phyloP scores from a whole-genome alignment of 1,140 invertebrate genomes.

The Drosophila carrolli region DNA sequence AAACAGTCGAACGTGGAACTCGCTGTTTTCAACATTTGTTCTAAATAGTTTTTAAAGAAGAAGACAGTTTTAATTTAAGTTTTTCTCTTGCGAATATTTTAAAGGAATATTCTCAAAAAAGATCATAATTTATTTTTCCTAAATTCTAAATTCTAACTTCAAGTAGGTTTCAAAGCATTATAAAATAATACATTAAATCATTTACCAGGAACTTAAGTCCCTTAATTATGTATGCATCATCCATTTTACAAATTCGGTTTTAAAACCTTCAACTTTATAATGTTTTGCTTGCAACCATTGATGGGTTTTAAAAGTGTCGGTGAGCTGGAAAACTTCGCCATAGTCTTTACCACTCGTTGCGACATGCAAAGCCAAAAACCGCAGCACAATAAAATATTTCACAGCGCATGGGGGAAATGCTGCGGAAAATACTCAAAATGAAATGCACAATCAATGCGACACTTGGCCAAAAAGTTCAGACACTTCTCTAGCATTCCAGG shows the following conservation, averaged over 20 bases:
- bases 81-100: too few species aligned
- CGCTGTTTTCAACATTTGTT: too few species aligned
- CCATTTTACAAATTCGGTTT: constrained; percentile 1
- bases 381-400: constrained; percentile 80
- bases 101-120: too few species aligned
- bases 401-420: constrained; percentile 30
- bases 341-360: constrained; percentile 31
- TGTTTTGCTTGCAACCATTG: constrained; percentile 33
- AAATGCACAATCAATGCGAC: constrained; percentile 71
- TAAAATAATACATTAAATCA: too few species aligned
- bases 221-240: constrained; percentile 8
- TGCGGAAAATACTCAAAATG: constrained; percentile 45
- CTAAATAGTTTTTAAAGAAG: too few species aligned
- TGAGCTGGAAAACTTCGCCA: constrained; percentile 54
- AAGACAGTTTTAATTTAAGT: too few species aligned
- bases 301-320: constrained; percentile 59
- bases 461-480: constrained; percentile 72
- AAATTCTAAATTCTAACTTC: too few species aligned
- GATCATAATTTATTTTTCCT: too few species aligned
- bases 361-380: constrained; percentile 49
- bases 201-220: constrained; percentile 9
- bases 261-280: constrained; percentile 16
- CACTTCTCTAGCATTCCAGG: constrained; percentile 33
- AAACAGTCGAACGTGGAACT: too few species aligned
- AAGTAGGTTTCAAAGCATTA: too few species aligned